These are phyloP conservation scores for Promerops cafer DNA, from an alignment of 2,113 vertebrate species.

Conservation along the genomic window DNA sequence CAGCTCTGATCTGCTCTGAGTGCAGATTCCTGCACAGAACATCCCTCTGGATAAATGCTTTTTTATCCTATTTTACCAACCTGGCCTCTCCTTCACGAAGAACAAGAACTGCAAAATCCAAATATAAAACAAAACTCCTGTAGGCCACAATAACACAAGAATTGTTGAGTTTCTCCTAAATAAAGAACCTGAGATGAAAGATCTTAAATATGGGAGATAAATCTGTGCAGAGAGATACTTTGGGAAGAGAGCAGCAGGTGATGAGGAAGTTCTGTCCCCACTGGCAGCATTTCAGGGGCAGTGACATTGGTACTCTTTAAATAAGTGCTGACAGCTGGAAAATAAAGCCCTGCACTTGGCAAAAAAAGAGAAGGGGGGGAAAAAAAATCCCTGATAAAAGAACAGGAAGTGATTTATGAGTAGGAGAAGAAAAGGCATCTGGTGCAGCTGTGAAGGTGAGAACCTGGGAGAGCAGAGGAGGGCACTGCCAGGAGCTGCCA, in stretches of 20 bases:
- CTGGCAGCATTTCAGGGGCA: neutral
- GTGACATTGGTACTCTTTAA: neutral
- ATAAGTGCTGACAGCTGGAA: neutral
- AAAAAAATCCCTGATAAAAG: neutral
- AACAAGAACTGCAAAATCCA: neutral
- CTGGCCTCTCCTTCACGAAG: neutral
- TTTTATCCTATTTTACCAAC: neutral
- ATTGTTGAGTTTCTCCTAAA: neutral
- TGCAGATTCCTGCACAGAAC: neutral
- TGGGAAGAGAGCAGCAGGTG: neutral
- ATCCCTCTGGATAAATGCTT: neutral
- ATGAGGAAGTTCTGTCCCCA: neutral
- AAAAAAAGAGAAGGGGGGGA: neutral
- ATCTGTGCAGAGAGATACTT: neutral
- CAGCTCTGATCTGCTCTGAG: neutral
- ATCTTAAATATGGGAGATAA: neutral
- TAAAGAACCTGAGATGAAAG: neutral
- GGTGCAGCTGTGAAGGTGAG: neutral
- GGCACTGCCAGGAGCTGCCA: neutral
- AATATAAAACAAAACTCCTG: neutral
- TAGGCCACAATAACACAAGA: accelerated
- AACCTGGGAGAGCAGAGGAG: neutral
- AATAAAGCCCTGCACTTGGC: neutral
- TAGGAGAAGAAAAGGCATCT: neutral
- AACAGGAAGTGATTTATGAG: neutral